Evolutionary conservation across 2,888 invertebrate species (phyloP), one percentile per base, ranked within the genome.

Genomic region (Epinotia brunnichana): DNA sequence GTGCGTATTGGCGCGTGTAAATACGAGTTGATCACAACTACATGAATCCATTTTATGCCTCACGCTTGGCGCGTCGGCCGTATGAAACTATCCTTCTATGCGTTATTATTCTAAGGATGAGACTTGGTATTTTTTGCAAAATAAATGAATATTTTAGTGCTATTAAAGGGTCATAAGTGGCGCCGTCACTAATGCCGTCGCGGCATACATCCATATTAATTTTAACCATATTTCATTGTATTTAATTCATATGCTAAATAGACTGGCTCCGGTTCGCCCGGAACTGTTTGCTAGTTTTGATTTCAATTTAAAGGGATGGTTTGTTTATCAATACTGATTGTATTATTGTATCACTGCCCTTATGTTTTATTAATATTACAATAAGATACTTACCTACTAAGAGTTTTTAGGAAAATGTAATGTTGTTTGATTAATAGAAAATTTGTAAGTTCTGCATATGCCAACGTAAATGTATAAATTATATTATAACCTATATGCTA

Each of bases 231-330:
- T 95, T 96, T 96, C 95, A 96, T 94, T 87, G 93, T 94, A 95
- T 95, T 95, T 96, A 95, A 96, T 96, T 96, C 96, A 96, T 95
- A 96, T 96, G 96, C 95, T 95, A 96, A 96, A 95, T 94, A 94
- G 93, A 90, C 67, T 66, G 67, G 72, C 72, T 90, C 90, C 87
- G 84, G 84, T 82, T 82, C 77, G 82, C 77, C 70, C 76, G 77
- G 70, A 77, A 83, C 83, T 83, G 83, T 80, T 84, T 79, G 78
- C 75, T 79, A 77, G 78, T 79, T 79, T 68, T 64, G 59, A 68
- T 73, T 73, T 69, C 57, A 56, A 57, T 72, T 71, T 60, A 62
- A 72, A 67, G 29, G 48, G 29, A 64, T 56, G 66, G 54, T 66
- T 56, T 66, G 41, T 66, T 64, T 54, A 54, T 39, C 17, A 19